Evolutionary conservation across 2,888 invertebrate genomes (phyloP), one percentile per base, ranked within the genome.

Genomic region (Muscina levida): DNA sequence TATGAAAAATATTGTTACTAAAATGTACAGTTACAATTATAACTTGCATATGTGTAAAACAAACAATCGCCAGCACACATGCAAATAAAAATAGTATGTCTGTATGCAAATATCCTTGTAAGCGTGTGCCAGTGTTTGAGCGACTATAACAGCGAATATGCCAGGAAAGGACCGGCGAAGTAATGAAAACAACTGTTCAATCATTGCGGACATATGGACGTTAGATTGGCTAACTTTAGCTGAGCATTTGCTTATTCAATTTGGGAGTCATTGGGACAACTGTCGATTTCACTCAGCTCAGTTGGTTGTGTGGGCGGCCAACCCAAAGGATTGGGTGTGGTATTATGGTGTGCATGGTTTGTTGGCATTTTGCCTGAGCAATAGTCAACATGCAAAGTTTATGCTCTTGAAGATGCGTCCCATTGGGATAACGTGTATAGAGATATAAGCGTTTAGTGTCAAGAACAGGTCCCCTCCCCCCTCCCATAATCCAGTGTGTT

Each of bases 181-280:
- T 31, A 26, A 22, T 22, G 22, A 0, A 15, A 62, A 72, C 75
- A 79, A 72, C 75, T 75, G 71, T 42, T 67, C 75, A 72, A 56
- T 72, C 67, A 72, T 74, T 67, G 48, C 48, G 53, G 62, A 75
- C 75, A 75, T 79, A 22, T 56, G 19, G n/a, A 62, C 62, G 46
- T 46, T 13, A 22, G 53, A 22, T 53, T 24, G 53, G 13, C 24
- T 53, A 53, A 11, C 3, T 22, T 53, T 53, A 1, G 10, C 19
- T 10, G 48, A 48, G 4, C 19, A 48, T 48, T 48, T 10, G 48
- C 10, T 19, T 10, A 19, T 31, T 31, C 8, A 8, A 31, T 8
- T 31, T 8, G n/a, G 19, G 8, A 48, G 19, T 48, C 53, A 24
- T 53, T 53, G 22, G 24, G 5, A 24, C 53, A 53, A 8, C 19